Base-by-base conservation (phyloP, 2,113 vertebrate species). In the Peromyscus maniculatus region DNA sequence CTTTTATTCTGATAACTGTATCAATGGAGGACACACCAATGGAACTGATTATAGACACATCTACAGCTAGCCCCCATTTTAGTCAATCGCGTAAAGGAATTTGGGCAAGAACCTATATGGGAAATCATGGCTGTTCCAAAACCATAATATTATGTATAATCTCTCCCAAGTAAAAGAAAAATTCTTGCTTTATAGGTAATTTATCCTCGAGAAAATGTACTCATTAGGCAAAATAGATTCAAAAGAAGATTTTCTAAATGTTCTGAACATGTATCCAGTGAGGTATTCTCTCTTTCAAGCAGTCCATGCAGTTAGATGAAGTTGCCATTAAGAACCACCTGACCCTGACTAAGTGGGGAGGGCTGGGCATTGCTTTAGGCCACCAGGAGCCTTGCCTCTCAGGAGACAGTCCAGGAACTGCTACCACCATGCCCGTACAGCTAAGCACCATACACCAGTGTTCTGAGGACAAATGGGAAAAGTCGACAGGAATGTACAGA, bases 181-280 rank as follows among this genome's bases (percentile, higher is more conserved):
- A 59, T 62, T 7, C 28, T 88, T 80, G 28, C 66, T 96, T 91
- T 46, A 91, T 5, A 80, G 62, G 91, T 83, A 28, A 92, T 92
- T 77, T 64, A 52, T 62, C 15, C 78, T 15, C 86, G 43, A 9
- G 87, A 88, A 95, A 84, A 87, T 62, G 39, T 93, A 62, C 2
- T 74, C 43, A 59, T 93, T 80, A 89, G 77, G 11, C 19, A 96
- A 91, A 89, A 92, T 5, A 72, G 3, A 16, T 46, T 72, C 39
- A 66, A 92, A 94, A 49, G 67, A 62, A 7, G 93, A 69, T 67
- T n/a, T 91, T 49, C 28, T 91, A 52, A 93, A 83, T 24, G 67
- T 71, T 66, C 92, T 78, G 77, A 77, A 79, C 39, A 94, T 36
- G 22, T 28, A 89, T 28, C 87, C 87, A 87, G 36, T 71, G 19